Evolutionary conservation across 2,113 vertebrate species (phyloP).

Genomic region (Eolophus roseicapilla): DNA sequence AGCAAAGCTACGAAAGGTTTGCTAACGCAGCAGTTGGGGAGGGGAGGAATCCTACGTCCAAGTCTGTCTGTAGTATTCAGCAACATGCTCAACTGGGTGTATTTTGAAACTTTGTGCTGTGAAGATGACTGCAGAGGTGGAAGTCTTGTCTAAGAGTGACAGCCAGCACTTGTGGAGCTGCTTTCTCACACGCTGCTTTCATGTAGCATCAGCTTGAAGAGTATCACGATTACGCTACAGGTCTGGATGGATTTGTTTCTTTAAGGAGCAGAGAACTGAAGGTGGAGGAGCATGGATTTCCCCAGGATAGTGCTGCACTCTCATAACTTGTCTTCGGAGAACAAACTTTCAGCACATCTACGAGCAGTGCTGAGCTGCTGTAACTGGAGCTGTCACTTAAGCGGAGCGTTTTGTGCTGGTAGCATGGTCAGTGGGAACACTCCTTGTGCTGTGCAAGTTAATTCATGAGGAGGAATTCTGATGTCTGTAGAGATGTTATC

Average conservation of each 20-base stretch:
- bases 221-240: background rate
- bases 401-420: background rate
- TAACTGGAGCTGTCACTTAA: background rate
- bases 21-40: background rate
- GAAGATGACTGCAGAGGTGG: slow-evolving; percentile 16
- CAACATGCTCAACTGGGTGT: background rate
- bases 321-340: background rate
- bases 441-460: background rate
- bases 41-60: background rate
- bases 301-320: background rate
- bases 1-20: background rate
- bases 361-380: background rate
- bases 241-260: background rate
- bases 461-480: background rate
- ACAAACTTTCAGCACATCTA: background rate
- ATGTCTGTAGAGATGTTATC: background rate
- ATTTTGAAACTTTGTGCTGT: background rate
- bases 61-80: background rate
- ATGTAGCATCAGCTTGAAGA: background rate
- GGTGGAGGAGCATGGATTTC: background rate
- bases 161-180: background rate
- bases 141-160: background rate
- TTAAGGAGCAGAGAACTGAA: background rate
- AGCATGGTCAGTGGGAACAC: background rate
- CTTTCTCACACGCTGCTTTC: background rate